Base-by-base conservation (phyloP, 2,797 vertebrate species). In the Morus bassanus region DNA sequence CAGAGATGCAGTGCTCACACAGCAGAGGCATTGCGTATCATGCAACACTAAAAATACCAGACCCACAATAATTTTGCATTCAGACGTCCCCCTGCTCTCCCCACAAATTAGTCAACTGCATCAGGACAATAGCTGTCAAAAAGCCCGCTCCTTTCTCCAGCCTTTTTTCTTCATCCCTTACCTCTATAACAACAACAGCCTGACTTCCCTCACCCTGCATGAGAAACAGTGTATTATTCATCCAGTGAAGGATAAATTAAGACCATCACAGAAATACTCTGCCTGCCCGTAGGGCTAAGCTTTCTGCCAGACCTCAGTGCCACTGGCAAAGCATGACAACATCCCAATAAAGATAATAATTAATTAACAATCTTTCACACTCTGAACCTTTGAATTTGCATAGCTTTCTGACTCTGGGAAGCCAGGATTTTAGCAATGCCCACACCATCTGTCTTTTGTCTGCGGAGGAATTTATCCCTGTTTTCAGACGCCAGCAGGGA, bases 371-470 rank as follows among this genome's bases (percentile, higher is more conserved):
- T 39, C 75, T 51, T 85, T 85, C 81, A 61, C 85, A 64, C 84
- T 83, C 88, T 13, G 41, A 92, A 57, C 61, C 28, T 83, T 77
- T 51, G 65, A 28, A 54, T 93, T 67, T 88, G 50, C 84, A 68
- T 31, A 59, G 81, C 51, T 84, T 87, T 54, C 82, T 87, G 83
- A 86, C 35, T 67, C 70, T 0, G 0, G 80, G 85, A 95, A 94
- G 73, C 18, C 87, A 87, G 77, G n/a, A 91, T 77, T 78, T 93
- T n/a, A 94, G 83, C 70, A 59, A 57, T 87, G 80, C 85, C 89
- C 54, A 9, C 67, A 84, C 85, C 94, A 94, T 97, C 95, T 97
- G 94, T 93, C 89, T 96, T 95, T 85, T 95, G 89, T 96, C 96
- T 65, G 77, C 1, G 0, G 80, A 86, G 91, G 83, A 94, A 93